A percentile compares a stretch with the other conserved stretches of the same genome.
Conservation (phyloP, 2,888 invertebrate genomes). For the Hirudinaria manillensis region DNA sequence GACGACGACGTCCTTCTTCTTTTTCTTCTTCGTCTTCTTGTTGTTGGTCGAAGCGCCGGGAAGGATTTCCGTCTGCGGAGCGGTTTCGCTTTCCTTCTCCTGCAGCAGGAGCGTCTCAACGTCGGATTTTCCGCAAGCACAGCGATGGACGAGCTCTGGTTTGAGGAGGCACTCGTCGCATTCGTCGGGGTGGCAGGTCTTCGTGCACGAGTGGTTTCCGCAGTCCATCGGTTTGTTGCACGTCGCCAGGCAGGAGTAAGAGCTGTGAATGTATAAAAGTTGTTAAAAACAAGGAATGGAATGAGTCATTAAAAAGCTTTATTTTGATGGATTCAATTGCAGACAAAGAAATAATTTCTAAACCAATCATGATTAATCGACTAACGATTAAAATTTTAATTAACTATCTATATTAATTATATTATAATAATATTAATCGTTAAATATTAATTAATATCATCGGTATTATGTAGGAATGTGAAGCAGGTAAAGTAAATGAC, state of each 20-base stretch:
- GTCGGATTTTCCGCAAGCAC: conserved; percentile 70
- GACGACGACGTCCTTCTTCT: background rate
- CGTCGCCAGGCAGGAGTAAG: conserved; percentile 44
- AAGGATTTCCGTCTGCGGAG: background rate
- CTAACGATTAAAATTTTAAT: background rate
- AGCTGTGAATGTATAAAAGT: conserved; percentile 28
- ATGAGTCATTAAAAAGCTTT: background rate
- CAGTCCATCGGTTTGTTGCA: conserved; percentile 49
- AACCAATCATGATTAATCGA: background rate
- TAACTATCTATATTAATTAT: too few species aligned
- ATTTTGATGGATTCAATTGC: background rate
- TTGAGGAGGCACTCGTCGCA: conserved; percentile 65
- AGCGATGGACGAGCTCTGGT: conserved; percentile 63
- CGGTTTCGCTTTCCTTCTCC: conserved; percentile 49
- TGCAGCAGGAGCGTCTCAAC: too few species aligned
- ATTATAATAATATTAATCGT: too few species aligned
- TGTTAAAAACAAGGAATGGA: background rate
- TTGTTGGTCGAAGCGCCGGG: background rate
- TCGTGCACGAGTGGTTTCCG: conserved; percentile 64
- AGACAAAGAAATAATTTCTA: background rate
- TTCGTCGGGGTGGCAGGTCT: conserved; percentile 65
- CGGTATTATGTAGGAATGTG: too few species aligned
- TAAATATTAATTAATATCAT: too few species aligned
- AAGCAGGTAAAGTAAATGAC: background rate
- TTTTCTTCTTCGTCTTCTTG: conserved; percentile 3